phyloP scores from a whole-genome alignment of 2,888 invertebrate genomes.

The Pachydiplax longipennis region DNA sequence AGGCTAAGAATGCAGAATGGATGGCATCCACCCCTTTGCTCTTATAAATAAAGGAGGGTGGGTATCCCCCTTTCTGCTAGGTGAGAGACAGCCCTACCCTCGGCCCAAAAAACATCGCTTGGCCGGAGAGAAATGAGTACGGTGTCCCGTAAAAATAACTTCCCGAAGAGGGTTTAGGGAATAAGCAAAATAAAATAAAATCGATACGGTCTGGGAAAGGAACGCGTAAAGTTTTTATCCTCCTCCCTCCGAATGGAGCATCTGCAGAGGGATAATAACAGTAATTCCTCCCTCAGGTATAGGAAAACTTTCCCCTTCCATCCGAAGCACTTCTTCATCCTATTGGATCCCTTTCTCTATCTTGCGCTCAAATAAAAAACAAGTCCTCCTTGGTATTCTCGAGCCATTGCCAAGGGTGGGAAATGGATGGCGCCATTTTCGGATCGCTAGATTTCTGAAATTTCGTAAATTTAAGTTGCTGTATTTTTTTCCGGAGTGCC shows the following conservation, averaged over 20 bases:
- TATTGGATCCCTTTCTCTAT: not conserved
- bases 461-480: conserved; percentile 17
- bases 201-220: conserved; percentile 39
- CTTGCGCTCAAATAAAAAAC: not conserved
- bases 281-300: conserved; percentile 44
- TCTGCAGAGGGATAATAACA: conserved; percentile 41
- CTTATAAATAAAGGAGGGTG: conserved; percentile 29
- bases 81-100: not conserved
- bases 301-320: conserved; percentile 11
- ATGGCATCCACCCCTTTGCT: conserved; percentile 16
- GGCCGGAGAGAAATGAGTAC: conserved; percentile 38
- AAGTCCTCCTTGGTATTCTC: conserved; percentile 24
- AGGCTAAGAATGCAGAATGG: conserved; percentile 42
- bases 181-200: conserved; percentile 45
- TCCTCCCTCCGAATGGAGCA: not conserved
- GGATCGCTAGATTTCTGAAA: conserved; percentile 40
- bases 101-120: not conserved
- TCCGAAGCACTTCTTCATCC: not conserved
- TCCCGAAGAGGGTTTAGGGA: conserved; percentile 43
- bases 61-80: not conserved
- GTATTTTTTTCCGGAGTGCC: not conserved
- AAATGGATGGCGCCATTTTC: conserved; percentile 39
- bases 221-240: conserved; percentile 30
- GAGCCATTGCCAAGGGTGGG: conserved; percentile 31
- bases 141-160: conserved; percentile 42